These are phyloP conservation scores for Eurystomus gularis DNA, from an alignment of 2,113 vertebrate genomes.

Conservation along the genomic window DNA sequence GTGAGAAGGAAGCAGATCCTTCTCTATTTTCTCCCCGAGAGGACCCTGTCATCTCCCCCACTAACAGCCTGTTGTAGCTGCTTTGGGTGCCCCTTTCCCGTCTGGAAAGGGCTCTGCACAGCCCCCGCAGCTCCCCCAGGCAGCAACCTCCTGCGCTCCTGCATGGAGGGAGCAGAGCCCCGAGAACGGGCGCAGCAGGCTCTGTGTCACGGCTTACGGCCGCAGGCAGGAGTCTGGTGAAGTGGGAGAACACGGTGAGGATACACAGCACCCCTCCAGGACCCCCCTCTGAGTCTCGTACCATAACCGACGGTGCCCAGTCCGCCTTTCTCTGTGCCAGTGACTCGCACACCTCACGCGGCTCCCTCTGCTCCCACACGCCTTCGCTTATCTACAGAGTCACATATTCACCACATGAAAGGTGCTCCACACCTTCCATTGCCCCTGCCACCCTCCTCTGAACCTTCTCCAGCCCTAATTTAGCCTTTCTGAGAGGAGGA, in stretches of 20 bases:
- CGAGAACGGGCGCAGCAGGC: fast-evolving
- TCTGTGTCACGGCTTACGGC: background rate
- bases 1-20: background rate
- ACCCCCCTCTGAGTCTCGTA: too few species aligned
- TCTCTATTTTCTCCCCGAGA: too few species aligned
- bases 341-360: fast-evolving
- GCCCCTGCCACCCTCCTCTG: background rate
- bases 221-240: background rate
- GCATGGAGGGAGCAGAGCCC: background rate
- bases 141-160: background rate
- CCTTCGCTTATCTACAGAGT: background rate
- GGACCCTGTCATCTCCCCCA: background rate
- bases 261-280: background rate
- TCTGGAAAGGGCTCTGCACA: background rate
- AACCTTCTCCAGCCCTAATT: background rate
- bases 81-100: too few species aligned
- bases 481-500: background rate
- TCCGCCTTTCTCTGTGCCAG: background rate
- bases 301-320: background rate
- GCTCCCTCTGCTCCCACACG: background rate
- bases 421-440: background rate
- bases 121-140: background rate
- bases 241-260: background rate
- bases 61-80: background rate
- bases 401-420: background rate